Conservation (phyloP, 2,113 vertebrate species). For the Ameiurus melas region DNA sequence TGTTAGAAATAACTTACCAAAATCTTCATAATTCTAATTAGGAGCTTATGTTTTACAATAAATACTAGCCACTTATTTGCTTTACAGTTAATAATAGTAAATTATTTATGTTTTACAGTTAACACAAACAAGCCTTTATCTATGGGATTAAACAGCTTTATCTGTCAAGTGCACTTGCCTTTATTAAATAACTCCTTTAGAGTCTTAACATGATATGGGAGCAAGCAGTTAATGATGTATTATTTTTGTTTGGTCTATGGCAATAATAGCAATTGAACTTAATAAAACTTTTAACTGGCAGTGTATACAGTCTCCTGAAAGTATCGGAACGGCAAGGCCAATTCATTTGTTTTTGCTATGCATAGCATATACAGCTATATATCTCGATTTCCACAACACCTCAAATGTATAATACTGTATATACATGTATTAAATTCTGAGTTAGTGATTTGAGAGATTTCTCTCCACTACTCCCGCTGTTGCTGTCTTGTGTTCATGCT, state of each 20-base stretch:
- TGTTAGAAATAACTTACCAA: neutral
- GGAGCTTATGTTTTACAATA: neutral
- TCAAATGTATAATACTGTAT: neutral
- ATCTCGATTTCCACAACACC: neutral
- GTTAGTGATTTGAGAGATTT: neutral
- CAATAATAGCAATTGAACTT: neutral
- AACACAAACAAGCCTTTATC: neutral
- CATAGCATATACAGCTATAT: too few species aligned
- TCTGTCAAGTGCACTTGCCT: neutral
- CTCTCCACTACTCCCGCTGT: neutral
- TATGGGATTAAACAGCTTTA: neutral
- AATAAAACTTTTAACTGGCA: neutral
- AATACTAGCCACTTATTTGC: neutral
- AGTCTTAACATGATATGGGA: neutral
- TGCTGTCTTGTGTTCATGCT: slow-evolving; percentile 51
- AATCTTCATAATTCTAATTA: neutral
- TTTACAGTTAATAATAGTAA: neutral
- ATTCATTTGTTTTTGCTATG: neutral
- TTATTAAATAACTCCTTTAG: neutral
- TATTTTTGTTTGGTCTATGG: neutral
- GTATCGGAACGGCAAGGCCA: neutral
- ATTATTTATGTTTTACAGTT: neutral
- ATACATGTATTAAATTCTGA: neutral
- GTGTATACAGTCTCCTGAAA: neutral
- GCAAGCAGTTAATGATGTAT: neutral